Conservation (phyloP, 2,797 vertebrate species). For the Amblyraja radiata region DNA sequence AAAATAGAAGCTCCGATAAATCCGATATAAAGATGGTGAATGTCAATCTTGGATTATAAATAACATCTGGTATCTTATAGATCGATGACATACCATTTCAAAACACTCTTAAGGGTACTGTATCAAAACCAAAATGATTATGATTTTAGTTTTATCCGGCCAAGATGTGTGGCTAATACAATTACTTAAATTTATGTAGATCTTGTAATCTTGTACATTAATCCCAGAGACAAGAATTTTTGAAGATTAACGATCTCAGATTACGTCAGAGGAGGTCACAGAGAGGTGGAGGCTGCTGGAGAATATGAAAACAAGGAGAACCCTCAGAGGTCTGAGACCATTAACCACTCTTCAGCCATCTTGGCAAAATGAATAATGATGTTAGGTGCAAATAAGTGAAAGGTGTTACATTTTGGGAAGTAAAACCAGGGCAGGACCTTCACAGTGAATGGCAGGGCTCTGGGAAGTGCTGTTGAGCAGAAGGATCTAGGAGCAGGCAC, state of each 20-base stretch:
- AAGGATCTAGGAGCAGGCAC: no score
- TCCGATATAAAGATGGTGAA: neutral
- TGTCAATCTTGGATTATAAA: neutral
- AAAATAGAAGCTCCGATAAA: neutral
- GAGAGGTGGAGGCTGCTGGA: no score
- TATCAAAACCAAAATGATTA: neutral
- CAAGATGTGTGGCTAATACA: neutral
- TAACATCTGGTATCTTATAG: neutral
- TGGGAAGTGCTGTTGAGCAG: no score
- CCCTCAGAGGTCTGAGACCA: no score
- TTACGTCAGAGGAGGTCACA: neutral
- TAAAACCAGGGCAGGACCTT: no score
- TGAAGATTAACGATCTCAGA: neutral
- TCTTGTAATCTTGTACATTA: neutral
- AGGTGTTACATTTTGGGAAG: no score
- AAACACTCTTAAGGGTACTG: neutral
- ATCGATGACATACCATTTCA: neutral
- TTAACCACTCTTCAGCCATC: no score
- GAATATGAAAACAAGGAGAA: neutral
- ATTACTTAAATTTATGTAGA: neutral
- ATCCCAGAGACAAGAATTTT: neutral
- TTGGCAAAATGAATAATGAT: no score
- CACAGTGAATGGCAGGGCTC: no score
- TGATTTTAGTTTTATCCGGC: neutral
- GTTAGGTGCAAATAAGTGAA: no score